phyloP scores from a whole-genome alignment of 1,140 invertebrate species.

The Paramacrobiotus metropolitanus region DNA sequence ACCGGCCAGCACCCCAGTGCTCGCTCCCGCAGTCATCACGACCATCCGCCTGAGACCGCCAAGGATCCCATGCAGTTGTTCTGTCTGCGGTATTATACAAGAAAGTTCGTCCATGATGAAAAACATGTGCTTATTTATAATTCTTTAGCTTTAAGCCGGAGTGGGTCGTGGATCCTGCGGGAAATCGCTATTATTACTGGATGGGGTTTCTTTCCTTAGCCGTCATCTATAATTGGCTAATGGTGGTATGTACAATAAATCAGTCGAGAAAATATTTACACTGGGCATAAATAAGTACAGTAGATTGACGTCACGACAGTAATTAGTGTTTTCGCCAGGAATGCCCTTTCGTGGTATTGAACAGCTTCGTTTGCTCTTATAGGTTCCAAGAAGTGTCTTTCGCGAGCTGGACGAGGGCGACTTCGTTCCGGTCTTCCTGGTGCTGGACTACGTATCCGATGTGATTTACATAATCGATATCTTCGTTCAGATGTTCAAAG shows the following conservation, averaged over 20 bases:
- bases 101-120: too few species aligned
- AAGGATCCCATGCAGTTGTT: background rate
- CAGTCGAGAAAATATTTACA: background rate
- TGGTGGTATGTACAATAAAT: constrained; percentile 20
- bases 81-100: background rate
- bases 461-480: constrained; percentile 65
- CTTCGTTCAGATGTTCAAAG: constrained; percentile 41
- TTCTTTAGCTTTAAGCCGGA: background rate
- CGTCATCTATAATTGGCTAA: constrained; percentile 70
- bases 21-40: too few species aligned
- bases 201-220: constrained; percentile 55
- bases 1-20: too few species aligned
- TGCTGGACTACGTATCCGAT: constrained; percentile 27
- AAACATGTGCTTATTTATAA: too few species aligned
- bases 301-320: too few species aligned
- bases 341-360: too few species aligned
- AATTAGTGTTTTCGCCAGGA: too few species aligned
- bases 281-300: background rate
- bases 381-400: background rate
- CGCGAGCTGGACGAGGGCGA: background rate
- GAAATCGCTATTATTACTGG: constrained; percentile 43
- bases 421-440: background rate
- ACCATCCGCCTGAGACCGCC: too few species aligned
- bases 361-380: background rate
- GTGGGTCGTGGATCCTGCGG: constrained; percentile 25